These are phyloP conservation scores for Bungarus multicinctus DNA, from an alignment of 2,113 vertebrate species.

Conservation along the genomic window DNA sequence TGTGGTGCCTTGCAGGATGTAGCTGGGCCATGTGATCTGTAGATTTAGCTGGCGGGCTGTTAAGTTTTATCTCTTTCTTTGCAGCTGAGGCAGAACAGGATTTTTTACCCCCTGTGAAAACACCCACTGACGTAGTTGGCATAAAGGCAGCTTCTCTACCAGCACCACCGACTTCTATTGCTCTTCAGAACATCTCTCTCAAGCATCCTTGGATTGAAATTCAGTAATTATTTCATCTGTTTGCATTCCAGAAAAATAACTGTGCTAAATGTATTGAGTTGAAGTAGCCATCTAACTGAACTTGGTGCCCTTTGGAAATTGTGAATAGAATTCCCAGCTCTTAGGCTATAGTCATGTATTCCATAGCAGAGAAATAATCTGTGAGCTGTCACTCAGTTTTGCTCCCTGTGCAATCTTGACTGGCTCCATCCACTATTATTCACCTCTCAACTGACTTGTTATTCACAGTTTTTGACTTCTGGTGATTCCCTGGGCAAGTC, in stretches of 20 bases:
- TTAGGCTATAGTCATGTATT: not conserved
- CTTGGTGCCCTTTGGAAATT: slow-evolving; percentile 2
- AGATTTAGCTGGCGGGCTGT: not conserved
- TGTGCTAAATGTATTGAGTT: not conserved
- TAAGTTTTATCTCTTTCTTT: slow-evolving; percentile 30
- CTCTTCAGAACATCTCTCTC: slow-evolving; percentile 85
- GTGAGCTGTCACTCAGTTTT: not conserved
- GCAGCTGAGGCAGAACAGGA: slow-evolving; percentile 56
- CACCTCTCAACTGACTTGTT: not conserved
- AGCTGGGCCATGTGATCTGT: not conserved
- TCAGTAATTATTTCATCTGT: slow-evolving; percentile 76
- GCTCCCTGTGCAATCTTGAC: not conserved
- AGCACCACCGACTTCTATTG: slow-evolving; percentile 59
- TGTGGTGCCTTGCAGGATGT: not conserved
- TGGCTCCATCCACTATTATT: not conserved
- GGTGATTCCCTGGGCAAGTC: not conserved
- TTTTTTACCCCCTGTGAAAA: slow-evolving; percentile 82
- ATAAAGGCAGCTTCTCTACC: slow-evolving; percentile 73
- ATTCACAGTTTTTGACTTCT: not conserved
- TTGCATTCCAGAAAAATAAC: not conserved
- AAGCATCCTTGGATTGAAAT: slow-evolving; percentile 94
- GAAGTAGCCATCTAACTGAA: not conserved
- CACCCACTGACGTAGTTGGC: slow-evolving; percentile 83
- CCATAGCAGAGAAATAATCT: not conserved
- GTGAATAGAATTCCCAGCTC: not conserved